Conservation (phyloP, 2,113 vertebrate species). For the Ictidomys tridecemlineatus region DNA sequence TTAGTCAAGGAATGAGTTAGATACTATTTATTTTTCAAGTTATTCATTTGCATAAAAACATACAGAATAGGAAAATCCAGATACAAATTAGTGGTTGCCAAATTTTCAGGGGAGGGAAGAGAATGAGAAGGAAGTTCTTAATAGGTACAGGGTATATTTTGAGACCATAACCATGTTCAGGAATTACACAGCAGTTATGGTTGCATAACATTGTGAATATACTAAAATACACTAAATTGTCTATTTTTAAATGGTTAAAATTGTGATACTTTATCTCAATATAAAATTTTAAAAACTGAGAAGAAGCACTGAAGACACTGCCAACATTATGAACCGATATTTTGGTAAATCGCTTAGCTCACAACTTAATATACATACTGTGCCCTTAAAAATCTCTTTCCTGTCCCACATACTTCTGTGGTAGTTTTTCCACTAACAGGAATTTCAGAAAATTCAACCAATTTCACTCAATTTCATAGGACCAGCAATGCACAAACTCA, state of each 20-base stretch:
- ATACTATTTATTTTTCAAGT: background rate
- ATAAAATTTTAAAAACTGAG: background rate
- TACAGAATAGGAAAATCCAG: background rate
- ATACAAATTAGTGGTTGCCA: background rate
- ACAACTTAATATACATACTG: background rate
- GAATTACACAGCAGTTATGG: background rate
- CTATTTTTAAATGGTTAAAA: background rate
- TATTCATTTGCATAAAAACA: background rate
- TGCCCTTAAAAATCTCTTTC: constrained; percentile 15
- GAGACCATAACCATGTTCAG: background rate
- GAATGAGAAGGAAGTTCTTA: background rate
- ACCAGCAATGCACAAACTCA: background rate
- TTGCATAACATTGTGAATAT: background rate
- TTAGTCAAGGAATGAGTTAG: background rate
- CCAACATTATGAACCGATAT: constrained; percentile 23
- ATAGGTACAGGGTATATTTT: background rate
- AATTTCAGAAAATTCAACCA: constrained; percentile 29
- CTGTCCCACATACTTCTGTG: background rate
- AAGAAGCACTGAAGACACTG: background rate
- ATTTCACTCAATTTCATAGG: background rate
- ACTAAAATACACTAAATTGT: background rate
- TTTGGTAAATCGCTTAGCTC: constrained; percentile 6
- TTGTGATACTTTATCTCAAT: background rate
- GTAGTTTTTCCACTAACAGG: background rate
- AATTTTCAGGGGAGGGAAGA: background rate